Percentiles rank a stretch among this genome's conserved stretches.
These are phyloP conservation scores for Rhinatrema bivittatum DNA, from an alignment of 2,797 vertebrate species.

Conservation along the genomic window DNA sequence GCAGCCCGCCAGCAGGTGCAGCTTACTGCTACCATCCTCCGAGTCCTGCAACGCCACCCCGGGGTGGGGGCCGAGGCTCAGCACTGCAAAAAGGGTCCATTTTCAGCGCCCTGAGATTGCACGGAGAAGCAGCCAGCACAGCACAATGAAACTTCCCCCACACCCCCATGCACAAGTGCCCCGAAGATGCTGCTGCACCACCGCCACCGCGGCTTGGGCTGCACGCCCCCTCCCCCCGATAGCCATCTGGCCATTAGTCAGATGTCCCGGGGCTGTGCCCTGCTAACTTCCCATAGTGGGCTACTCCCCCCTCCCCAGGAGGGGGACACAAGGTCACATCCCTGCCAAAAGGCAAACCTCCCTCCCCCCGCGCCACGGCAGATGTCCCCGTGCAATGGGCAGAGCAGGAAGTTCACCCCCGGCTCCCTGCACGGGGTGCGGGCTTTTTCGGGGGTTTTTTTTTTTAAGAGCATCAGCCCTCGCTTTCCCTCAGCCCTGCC, in stretches of 20 bases:
- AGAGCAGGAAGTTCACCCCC: no score
- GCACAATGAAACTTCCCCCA: no score
- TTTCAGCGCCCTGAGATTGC: slow-evolving; percentile 24
- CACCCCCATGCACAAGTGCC: no score
- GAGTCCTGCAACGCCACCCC: slow-evolving; percentile 34
- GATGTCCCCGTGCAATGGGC: no score
- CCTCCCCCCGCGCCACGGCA: neutral
- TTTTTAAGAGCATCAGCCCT: no score
- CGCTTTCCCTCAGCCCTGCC: no score
- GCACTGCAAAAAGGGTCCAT: slow-evolving; percentile 25
- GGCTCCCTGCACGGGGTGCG: no score
- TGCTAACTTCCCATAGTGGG: slow-evolving; percentile 25
- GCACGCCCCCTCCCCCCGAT: no score
- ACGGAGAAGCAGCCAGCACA: no score
- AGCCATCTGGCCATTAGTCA: slow-evolving; percentile 26
- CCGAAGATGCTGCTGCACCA: no score
- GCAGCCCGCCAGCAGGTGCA: slow-evolving; percentile 46
- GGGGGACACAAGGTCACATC: slow-evolving; percentile 16
- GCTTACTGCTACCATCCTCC: slow-evolving; percentile 40
- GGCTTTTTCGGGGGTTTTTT: no score
- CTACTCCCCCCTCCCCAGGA: neutral
- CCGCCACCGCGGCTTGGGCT: no score
- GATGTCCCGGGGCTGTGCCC: slow-evolving; percentile 29
- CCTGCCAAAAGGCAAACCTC: neutral
- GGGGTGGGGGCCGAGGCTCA: slow-evolving; percentile 41